Evolutionary conservation across 1,140 invertebrate genomes (phyloP), one percentile per base, ranked within the genome.

Genomic region (Halesus radiatus): DNA sequence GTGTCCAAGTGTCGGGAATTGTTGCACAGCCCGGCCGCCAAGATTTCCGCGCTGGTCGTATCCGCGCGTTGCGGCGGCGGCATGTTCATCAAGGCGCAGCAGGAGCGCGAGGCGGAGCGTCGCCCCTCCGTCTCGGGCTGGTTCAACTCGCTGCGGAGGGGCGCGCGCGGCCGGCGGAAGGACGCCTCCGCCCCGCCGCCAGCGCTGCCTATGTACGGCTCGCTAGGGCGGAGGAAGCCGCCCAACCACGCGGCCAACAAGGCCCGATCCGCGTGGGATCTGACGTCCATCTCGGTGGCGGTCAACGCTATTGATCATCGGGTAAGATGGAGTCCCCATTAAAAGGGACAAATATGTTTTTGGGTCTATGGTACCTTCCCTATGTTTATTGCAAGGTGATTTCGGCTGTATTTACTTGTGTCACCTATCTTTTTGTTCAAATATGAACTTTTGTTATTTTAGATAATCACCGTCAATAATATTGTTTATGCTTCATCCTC

Each of bases 91-190:
- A 90, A 90, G 84, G 86, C 86, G 83, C 74, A 80, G 45, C 87
- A 87, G 82, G 81, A 80, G 37, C 87, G 87, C 81, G 81, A 83
- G 60, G 86, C 87, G 81, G 89, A 92, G 88, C 91, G 87, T 85
- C 90, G 88, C 84, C 91, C 86, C 85, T 92, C 91, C 84, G 92
- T 94, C 54, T 91, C 92, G 76, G 93, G 92, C 84, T 95, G 94
- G 94, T 95, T 95, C 86, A 93, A 92, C 73, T 95, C 94, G 73
- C 85, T 95, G 84, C 92, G 93, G 66, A 91, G 94, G 26, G 88
- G 88, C 53, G 88, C 87, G 7, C 84, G 87, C n/a, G 86, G 88
- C 58, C 88, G 88, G 78, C 87, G 88, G 6, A 79, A 81, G 54
- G 77, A 81, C 66, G 87, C 88, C 32, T 84, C 85, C n/a, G 86